Conservation (phyloP, 2,888 invertebrate species). For the Campopleginae sp. region DNA sequence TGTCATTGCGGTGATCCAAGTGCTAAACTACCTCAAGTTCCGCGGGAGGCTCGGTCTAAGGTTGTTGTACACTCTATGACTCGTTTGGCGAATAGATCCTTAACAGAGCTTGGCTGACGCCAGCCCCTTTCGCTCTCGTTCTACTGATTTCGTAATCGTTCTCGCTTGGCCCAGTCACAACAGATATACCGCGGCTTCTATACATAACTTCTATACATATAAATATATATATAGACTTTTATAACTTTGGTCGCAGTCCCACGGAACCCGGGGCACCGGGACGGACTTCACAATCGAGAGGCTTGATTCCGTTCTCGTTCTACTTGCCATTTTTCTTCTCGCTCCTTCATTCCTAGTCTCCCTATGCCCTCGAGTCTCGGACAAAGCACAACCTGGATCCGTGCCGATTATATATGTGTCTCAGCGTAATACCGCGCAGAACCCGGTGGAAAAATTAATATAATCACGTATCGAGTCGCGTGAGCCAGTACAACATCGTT, state of each 20-base stretch:
- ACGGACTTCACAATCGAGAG: constrained; percentile 65
- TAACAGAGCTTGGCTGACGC: constrained; percentile 47
- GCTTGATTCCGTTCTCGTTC: constrained; percentile 48
- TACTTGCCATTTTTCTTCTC: constrained; percentile 38
- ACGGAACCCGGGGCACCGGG: constrained; percentile 60
- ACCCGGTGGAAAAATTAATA: constrained; percentile 54
- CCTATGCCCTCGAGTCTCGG: constrained; percentile 28
- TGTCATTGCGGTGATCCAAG: background rate
- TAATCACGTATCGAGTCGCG: constrained; percentile 61
- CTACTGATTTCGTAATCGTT: constrained; percentile 69
- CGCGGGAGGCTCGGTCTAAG: constrained; percentile 25
- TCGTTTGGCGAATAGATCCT: constrained; percentile 50
- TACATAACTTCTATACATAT: constrained; percentile 27
- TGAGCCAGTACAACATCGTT: constrained; percentile 36
- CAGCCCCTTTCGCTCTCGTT: constrained; percentile 70
- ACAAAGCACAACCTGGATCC: constrained; percentile 31
- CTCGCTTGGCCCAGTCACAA: constrained; percentile 59
- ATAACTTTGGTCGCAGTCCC: constrained; percentile 38
- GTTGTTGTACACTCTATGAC: constrained; percentile 47
- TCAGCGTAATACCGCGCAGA: constrained; percentile 40
- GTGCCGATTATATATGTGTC: constrained; percentile 36
- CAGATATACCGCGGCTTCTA: constrained; percentile 47
- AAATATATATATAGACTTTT: constrained; percentile 11
- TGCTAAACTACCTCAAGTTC: constrained; percentile 38
- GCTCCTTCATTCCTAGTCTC: constrained; percentile 24